A percentile compares a stretch with the other conserved stretches of the same genome.
These are phyloP conservation scores for Corydoras maculifer DNA, from an alignment of 2,113 vertebrate species.

Conservation along the genomic window DNA sequence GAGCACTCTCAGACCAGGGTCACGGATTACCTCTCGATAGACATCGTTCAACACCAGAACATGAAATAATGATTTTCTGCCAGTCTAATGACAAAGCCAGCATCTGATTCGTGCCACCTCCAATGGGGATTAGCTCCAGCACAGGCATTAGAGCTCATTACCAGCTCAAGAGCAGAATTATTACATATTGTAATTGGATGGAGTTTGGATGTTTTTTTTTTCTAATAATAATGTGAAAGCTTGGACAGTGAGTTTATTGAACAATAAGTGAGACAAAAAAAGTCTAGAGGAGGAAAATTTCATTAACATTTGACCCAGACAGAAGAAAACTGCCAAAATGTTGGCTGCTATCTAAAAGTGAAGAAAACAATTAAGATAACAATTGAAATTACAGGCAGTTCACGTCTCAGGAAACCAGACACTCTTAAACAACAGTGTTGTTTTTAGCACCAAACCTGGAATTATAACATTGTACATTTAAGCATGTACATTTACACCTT, in stretches of 20 bases:
- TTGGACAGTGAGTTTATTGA: conserved; percentile 56
- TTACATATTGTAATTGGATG: conserved; percentile 96
- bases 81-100: conserved; percentile 92
- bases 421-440: too few species aligned
- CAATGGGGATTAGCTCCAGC: conserved; percentile 86
- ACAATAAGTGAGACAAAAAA: conserved; percentile 34
- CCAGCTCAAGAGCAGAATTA: conserved; percentile 90
- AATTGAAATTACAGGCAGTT: conserved; percentile 28
- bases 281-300: conserved; percentile 37
- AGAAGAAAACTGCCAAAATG: conserved; percentile 13
- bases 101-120: conserved; percentile 87
- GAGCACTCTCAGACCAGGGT: conserved; percentile 22
- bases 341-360: conserved; percentile 8
- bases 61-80: conserved; percentile 98
- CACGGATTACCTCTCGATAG: conserved; percentile 31
- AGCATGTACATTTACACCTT: too few species aligned
- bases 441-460: too few species aligned
- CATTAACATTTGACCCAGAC: conserved; percentile 41
- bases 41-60: conserved; percentile 67
- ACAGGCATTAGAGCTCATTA: conserved; percentile 89
- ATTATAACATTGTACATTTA: too few species aligned
- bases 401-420: neutral
- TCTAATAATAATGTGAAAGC: conserved; percentile 51
- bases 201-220: conserved; percentile 55
- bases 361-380: conserved; percentile 29